Conservation (phyloP, 2,113 vertebrate species). For the Plectropomus leopardus region DNA sequence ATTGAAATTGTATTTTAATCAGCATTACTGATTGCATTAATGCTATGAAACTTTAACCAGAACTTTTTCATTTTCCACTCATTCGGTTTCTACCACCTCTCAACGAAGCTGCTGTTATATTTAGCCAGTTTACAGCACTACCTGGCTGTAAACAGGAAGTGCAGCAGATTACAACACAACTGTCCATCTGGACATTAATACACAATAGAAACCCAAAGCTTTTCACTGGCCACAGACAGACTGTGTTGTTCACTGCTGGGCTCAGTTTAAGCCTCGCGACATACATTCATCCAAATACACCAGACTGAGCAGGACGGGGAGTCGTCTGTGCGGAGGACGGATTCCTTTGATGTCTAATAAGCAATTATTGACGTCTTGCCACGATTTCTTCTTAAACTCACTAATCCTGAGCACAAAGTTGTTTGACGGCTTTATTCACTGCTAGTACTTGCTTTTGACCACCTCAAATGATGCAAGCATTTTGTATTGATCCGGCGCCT, state of each 20-base stretch:
- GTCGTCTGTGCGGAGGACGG: slow-evolving; percentile 28
- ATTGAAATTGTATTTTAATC: neutral
- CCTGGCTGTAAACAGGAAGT: slow-evolving; percentile 73
- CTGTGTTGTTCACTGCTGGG: slow-evolving; percentile 52
- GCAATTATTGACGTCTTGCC: slow-evolving; percentile 39
- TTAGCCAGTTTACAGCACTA: slow-evolving; percentile 57
- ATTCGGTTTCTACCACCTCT: slow-evolving; percentile 7
- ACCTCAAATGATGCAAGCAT: slow-evolving; percentile 55
- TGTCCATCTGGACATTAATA: slow-evolving; percentile 81
- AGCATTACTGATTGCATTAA: neutral
- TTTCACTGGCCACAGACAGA: slow-evolving; percentile 58
- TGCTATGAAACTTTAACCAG: neutral
- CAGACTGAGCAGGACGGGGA: slow-evolving; percentile 26
- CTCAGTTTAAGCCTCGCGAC: slow-evolving; percentile 41
- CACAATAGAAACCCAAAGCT: slow-evolving; percentile 61
- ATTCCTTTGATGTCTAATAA: slow-evolving; percentile 57
- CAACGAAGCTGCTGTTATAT: slow-evolving; percentile 38
- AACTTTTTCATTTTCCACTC: slow-evolving; percentile 10
- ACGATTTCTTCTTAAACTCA: slow-evolving; percentile 40
- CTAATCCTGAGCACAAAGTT: slow-evolving; percentile 42
- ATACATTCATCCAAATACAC: slow-evolving; percentile 46
- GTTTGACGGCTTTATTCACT: slow-evolving; percentile 50
- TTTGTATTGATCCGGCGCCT: slow-evolving; percentile 65
- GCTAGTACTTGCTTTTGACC: slow-evolving; percentile 49
- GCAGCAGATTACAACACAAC: slow-evolving; percentile 67